These are phyloP conservation scores for Poeciliopsis occidentalis DNA, from an alignment of 2,113 vertebrate genomes.

Conservation along the genomic window DNA sequence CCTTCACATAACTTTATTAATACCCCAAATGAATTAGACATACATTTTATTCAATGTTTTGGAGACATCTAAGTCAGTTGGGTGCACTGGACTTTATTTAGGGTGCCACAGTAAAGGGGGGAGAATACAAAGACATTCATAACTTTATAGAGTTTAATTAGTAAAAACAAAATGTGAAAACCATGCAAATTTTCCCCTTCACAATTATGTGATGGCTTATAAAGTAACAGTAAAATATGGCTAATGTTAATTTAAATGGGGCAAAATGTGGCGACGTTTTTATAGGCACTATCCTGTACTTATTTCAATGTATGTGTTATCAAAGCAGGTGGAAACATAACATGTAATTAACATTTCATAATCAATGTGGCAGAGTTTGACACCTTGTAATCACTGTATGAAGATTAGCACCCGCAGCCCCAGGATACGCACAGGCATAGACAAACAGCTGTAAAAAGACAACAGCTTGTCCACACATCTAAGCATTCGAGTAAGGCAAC, in stretches of 20 bases:
- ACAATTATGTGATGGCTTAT: not conserved
- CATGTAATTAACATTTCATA: conserved; percentile 99
- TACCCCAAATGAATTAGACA: not conserved
- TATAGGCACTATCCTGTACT: not conserved
- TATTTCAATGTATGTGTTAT: conserved; percentile 65
- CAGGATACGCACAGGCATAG: conserved; percentile 68
- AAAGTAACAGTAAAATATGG: not conserved
- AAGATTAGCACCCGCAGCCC: conserved; percentile 91
- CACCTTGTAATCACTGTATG: conserved; percentile 90
- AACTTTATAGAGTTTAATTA: no score
- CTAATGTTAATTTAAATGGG: not conserved
- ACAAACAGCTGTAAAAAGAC: conserved; percentile 14
- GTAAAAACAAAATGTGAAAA: no score
- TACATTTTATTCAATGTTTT: not conserved
- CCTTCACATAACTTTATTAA: no score
- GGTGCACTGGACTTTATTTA: not conserved
- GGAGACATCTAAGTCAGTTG: no score
- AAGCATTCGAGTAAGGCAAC: conserved; percentile 23
- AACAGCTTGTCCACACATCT: conserved; percentile 18
- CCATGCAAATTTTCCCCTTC: not conserved
- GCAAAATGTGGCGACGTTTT: not conserved
- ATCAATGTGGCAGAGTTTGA: conserved; percentile 96
- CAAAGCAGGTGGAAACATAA: conserved; percentile 93
- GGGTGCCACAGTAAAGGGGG: not conserved
- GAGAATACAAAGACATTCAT: no score